Base-by-base conservation (phyloP, 2,113 vertebrate species). In the Zosterops hypoxanthus region DNA sequence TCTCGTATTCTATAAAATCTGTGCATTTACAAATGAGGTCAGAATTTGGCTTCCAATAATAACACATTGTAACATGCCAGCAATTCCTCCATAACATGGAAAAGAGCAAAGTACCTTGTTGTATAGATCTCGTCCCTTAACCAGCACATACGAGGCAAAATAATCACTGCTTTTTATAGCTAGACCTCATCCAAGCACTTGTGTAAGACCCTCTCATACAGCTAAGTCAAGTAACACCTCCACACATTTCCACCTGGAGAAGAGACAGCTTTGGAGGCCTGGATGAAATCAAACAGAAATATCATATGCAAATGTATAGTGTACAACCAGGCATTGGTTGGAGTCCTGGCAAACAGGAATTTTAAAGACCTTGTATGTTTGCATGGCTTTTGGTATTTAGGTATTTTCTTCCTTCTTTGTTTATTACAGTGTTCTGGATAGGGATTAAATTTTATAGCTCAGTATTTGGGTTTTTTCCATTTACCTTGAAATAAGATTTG, bases 21-120 rank as follows among this genome's bases (percentile, higher is more conserved):
- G 52, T 76, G 46, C 79, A 92, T 84, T 86, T 90, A 84, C 77
- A 92, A 86, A 81, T 94, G 88, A 97, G 90, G 65, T 95, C 88
- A 96, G 88, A 90, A 86, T 84, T 96, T 97, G 90, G 90, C 82
- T 88, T 92, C 33, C 64, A 73, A 34, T 39, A 93, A 33, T 47
- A 94, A 77, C 52, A 88, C 64, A 73, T 36, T 85, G 15, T 69
- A 94, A 52, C 26, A 46, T 49, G 88, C 80, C 86, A 96, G 80
- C 29, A 93, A 70, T 42, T 75, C 50, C 57, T 92, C 76, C 29
- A 2, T 71, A 90, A 82, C 23, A 85, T 44, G 12, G 2, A 83
- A 77, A 93, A 93, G 20, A 82, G 23, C 18, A 33, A 92, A 96
- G 65, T 86, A 82, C 52, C n/a, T 88, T 81, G 23, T 73, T 78